Conservation (phyloP, 2,888 invertebrate genomes). For the Meloe dianella region DNA sequence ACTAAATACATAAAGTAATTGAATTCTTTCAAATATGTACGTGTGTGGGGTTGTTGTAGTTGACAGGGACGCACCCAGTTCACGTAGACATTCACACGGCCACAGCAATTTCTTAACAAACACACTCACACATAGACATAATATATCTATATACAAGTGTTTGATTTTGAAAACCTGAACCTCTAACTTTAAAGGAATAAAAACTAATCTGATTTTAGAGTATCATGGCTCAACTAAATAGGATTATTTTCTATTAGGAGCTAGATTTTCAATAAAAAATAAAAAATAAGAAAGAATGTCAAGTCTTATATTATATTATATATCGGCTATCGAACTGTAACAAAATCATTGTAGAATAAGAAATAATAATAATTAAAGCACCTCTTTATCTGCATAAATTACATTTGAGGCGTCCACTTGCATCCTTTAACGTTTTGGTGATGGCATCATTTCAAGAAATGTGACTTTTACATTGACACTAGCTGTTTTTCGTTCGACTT, state of each 20-base stretch:
- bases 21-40: background rate
- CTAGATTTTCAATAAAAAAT: background rate
- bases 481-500: background rate
- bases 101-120: constrained; percentile 8
- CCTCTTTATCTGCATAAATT: constrained; percentile 31
- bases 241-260: constrained; percentile 9
- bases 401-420: constrained; percentile 31
- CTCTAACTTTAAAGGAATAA: background rate
- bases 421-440: constrained; percentile 19
- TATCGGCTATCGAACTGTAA: background rate
- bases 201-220: constrained; percentile 2
- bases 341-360: background rate
- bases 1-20: background rate
- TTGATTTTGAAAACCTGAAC: background rate
- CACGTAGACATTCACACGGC: constrained; percentile 11
- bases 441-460: constrained; percentile 34
- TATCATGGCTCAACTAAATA: constrained; percentile 1
- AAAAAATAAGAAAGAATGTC: background rate
- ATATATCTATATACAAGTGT: background rate
- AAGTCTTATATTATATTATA: background rate
- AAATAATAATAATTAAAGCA: constrained; percentile 1
- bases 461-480: constrained; percentile 25
- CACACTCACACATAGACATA: background rate
- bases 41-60: background rate
- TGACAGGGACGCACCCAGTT: constrained; percentile 8